phyloP scores from a whole-genome alignment of 2,888 invertebrate genomes.

The Chirona hameri region DNA sequence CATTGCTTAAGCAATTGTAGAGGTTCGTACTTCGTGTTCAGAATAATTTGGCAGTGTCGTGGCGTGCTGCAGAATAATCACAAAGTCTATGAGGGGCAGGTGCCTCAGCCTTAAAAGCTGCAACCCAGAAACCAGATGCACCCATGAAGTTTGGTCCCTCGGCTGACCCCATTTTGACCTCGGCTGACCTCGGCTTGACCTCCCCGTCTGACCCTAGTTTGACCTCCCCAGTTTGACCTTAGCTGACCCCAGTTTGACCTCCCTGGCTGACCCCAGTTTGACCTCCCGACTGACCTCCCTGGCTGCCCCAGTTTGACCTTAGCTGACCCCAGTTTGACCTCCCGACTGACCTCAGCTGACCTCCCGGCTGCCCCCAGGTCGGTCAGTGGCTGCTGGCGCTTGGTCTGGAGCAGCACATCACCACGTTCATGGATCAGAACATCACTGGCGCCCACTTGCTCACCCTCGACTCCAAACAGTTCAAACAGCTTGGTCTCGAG shows the following conservation, averaged over 20 bases:
- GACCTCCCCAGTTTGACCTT: no score
- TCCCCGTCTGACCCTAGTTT: no score
- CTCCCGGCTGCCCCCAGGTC: conserved; percentile 58
- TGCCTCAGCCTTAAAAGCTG: no score
- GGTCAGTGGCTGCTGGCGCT: conserved; percentile 83
- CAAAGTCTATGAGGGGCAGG: no score
- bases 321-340: conserved; percentile 27
- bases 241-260: no score
- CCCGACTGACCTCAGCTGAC: conserved; percentile 9
- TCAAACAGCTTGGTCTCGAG: conserved; percentile 77
- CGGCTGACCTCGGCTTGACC: not conserved
- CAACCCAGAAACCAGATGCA: no score
- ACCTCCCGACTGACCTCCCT: not conserved
- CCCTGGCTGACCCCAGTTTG: no score
- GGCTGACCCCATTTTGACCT: not conserved
- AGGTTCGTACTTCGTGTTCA: no score
- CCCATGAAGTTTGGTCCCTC: conserved; percentile 4
- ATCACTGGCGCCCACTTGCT: conserved; percentile 84
- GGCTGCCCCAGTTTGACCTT: not conserved
- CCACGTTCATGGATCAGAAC: conserved; percentile 80
- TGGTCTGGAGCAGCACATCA: conserved; percentile 78
- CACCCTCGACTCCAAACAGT: conserved; percentile 82
- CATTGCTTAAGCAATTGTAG: no score
- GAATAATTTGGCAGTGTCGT: no score
- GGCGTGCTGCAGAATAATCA: no score